These are phyloP conservation scores for Melanotaenia parkinsoni DNA, from an alignment of 2,797 vertebrate genomes.

Conservation along the genomic window DNA sequence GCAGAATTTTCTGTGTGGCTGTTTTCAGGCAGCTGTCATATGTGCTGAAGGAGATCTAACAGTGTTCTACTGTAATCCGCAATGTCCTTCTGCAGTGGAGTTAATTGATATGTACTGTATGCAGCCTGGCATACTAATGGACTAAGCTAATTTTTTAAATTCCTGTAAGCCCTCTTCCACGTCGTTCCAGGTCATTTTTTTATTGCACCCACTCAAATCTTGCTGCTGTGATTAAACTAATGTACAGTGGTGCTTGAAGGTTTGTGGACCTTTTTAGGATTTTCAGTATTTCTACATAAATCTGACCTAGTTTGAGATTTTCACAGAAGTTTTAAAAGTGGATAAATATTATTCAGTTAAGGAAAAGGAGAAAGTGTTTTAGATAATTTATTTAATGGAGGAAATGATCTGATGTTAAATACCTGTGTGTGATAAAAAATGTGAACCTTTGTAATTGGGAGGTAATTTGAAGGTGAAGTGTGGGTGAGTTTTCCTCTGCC, in stretches of 20 bases:
- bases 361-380: background rate
- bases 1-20: conserved; percentile 59
- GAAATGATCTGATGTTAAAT: background rate
- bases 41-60: conserved; percentile 65
- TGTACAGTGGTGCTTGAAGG: conserved; percentile 19
- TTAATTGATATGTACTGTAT: conserved; percentile 66
- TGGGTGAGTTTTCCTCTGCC: background rate
- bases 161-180: conserved; percentile 46
- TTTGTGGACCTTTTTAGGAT: conserved; percentile 2
- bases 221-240: conserved; percentile 60
- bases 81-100: conserved; percentile 69
- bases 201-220: conserved; percentile 63
- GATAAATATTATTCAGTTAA: background rate
- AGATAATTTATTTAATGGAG: background rate
- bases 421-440: background rate
- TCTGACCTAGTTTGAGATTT: background rate
- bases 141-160: conserved; percentile 67
- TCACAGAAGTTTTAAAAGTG: background rate
- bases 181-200: conserved; percentile 62
- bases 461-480: background rate
- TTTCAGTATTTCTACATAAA: conserved; percentile 2
- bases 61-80: conserved; percentile 35
- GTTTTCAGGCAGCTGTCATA: conserved; percentile 73
- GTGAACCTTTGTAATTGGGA: background rate
- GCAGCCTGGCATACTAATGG: conserved; percentile 72